phyloP scores from a whole-genome alignment of 2,888 invertebrate species.

The Drosophila incognita region DNA sequence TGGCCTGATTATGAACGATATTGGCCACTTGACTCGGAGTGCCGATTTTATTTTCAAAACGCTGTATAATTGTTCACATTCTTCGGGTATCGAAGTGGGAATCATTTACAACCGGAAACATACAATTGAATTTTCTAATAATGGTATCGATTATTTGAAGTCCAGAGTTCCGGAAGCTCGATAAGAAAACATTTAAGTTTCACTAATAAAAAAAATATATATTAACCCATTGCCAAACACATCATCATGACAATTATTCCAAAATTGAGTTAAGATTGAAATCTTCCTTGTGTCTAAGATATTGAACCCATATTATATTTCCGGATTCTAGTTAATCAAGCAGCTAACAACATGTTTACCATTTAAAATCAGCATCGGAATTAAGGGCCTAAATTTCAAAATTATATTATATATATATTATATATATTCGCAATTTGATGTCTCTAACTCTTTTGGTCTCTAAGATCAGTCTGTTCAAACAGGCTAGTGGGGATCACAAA shows the following conservation, averaged over 20 bases:
- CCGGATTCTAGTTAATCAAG: background rate
- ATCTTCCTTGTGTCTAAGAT: background rate
- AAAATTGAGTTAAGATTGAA: background rate
- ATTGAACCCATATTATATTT: background rate
- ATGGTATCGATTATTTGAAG: background rate
- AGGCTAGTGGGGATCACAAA: background rate
- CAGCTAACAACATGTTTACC: background rate
- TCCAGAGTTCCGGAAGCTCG: background rate
- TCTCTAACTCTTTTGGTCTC: background rate
- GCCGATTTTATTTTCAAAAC: slow-evolving; percentile 1
- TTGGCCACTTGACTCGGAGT: slow-evolving; percentile 7
- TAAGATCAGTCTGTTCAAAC: background rate
- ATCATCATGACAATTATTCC: background rate
- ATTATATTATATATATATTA: too few relatives aligned
- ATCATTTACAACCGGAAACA: slow-evolving; percentile 27
- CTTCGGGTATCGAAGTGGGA: slow-evolving; percentile 35
- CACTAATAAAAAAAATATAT: background rate
- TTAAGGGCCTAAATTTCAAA: background rate
- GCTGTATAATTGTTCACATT: slow-evolving; percentile 10
- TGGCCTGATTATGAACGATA: slow-evolving; percentile 8
- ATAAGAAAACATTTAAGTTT: background rate
- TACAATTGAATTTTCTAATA: slow-evolving; percentile 10
- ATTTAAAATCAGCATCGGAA: background rate
- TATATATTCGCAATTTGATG: background rate
- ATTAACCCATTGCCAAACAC: background rate